A percentile compares a stretch with the other conserved stretches of the same genome.
These are phyloP conservation scores for Beris morrisii DNA, from an alignment of 2,888 invertebrate species.

Conservation along the genomic window DNA sequence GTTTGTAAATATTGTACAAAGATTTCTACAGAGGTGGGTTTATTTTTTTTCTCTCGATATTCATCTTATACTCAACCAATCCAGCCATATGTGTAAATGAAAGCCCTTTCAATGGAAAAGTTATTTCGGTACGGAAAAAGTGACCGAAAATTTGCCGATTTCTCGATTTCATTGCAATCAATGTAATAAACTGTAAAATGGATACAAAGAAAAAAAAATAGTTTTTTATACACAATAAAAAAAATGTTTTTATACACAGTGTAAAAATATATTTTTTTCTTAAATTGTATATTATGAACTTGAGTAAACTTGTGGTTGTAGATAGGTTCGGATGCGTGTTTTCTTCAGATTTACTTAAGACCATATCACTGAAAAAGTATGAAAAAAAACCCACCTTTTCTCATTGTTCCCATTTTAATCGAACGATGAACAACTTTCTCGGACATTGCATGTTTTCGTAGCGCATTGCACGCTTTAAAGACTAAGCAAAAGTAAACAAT, in stretches of 20 bases:
- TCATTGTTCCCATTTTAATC: constrained; percentile 8
- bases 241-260: too few species aligned
- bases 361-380: constrained; percentile 3
- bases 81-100: constrained; percentile 14
- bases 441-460: constrained; percentile 18
- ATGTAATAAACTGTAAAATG: constrained; percentile 15
- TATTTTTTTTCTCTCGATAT: too few species aligned
- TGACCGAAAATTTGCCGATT: constrained; percentile 16
- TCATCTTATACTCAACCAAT: background rate
- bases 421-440: constrained; percentile 15
- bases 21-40: too few species aligned
- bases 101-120: constrained; percentile 23
- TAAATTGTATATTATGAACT: too few species aligned
- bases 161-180: background rate
- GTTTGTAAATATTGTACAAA: too few species aligned
- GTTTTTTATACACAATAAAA: too few species aligned
- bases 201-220: background rate
- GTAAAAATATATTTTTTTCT: too few species aligned
- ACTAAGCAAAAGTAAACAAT: constrained; percentile 22
- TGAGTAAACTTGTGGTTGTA: too few species aligned
- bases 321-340: background rate
- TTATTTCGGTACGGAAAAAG: constrained; percentile 4
- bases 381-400: background rate
- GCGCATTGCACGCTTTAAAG: constrained; percentile 10
- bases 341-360: background rate